Evolutionary conservation across 2,113 vertebrate genomes (phyloP).

Genomic region (Bufo gargarizans): DNA sequence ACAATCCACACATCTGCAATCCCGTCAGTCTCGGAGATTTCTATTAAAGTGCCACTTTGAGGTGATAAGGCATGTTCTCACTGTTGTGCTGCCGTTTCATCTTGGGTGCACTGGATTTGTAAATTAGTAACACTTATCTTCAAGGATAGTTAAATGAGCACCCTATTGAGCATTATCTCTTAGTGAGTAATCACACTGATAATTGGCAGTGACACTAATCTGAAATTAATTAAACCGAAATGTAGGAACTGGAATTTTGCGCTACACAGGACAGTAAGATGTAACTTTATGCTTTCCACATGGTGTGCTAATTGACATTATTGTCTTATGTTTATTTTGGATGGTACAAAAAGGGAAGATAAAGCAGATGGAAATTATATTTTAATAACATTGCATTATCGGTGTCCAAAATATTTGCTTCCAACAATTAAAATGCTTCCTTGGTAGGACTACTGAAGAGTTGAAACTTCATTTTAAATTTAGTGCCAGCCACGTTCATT

Average conservation of each 20-base stretch:
- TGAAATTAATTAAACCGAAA: constrained; percentile 73
- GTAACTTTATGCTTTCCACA: constrained; percentile 60
- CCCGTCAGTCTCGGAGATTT: constrained; percentile 34
- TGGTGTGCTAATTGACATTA: constrained; percentile 52
- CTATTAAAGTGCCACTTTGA: constrained; percentile 62
- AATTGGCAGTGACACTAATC: constrained; percentile 71
- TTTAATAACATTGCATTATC: constrained; percentile 60
- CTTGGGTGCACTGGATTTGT: constrained; percentile 62
- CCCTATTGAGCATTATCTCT: constrained; percentile 70
- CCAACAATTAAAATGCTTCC: constrained; percentile 52
- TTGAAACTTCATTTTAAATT: constrained; percentile 54
- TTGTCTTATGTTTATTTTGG: constrained; percentile 53
- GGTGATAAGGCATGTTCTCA: constrained; percentile 64
- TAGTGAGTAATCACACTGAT: constrained; percentile 66
- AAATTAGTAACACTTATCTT: constrained; percentile 73
- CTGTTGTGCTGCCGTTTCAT: constrained; percentile 61
- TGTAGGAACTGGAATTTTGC: constrained; percentile 59
- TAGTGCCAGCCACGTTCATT: constrained; percentile 53
- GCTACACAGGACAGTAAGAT: constrained; percentile 53
- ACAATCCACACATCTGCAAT: constrained; percentile 3
- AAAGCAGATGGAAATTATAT: constrained; percentile 59
- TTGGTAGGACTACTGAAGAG: constrained; percentile 55
- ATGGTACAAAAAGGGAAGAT: constrained; percentile 58
- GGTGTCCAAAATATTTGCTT: constrained; percentile 56
- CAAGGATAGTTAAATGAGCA: constrained; percentile 67